These are phyloP conservation scores for Gymnopithys bicolor DNA, from an alignment of 2,797 vertebrate species.

Conservation along the genomic window DNA sequence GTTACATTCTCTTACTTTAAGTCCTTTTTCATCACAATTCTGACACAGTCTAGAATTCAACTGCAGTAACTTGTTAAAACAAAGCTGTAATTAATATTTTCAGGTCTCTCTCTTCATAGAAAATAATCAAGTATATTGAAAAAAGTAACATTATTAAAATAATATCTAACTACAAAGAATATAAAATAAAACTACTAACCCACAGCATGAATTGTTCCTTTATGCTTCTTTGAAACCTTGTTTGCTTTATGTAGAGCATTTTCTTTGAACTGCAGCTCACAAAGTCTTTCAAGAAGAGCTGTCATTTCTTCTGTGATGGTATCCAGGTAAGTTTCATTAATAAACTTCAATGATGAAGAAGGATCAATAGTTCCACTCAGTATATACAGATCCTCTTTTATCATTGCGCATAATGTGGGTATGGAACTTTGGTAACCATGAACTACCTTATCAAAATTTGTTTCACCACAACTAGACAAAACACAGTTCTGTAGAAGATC, in stretches of 20 bases:
- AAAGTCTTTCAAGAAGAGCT: constrained; percentile 85
- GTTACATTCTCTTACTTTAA: neutral
- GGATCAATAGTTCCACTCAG: constrained; percentile 82
- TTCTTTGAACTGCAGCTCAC: constrained; percentile 85
- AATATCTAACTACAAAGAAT: constrained; percentile 29
- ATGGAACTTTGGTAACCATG: constrained; percentile 76
- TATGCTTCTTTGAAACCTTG: constrained; percentile 84
- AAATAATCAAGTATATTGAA: constrained; percentile 7
- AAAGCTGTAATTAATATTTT: constrained; percentile 13
- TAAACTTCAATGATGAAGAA: constrained; percentile 81
- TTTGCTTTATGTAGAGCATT: constrained; percentile 81
- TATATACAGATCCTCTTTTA: constrained; percentile 86
- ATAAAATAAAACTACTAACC: constrained; percentile 72
- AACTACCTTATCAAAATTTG: constrained; percentile 83
- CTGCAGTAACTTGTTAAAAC: neutral
- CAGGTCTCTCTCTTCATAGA: neutral
- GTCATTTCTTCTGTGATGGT: constrained; percentile 84
- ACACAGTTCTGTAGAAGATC: constrained; percentile 78
- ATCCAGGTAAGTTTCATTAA: constrained; percentile 88
- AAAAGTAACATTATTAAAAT: neutral
- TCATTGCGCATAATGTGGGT: constrained; percentile 80
- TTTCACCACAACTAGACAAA: constrained; percentile 78
- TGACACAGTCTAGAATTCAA: neutral
- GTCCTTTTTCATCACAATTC: neutral
- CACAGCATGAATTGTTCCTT: constrained; percentile 83